Conservation (phyloP, 2,797 vertebrate genomes). For the Pipistrellus nathusii region DNA sequence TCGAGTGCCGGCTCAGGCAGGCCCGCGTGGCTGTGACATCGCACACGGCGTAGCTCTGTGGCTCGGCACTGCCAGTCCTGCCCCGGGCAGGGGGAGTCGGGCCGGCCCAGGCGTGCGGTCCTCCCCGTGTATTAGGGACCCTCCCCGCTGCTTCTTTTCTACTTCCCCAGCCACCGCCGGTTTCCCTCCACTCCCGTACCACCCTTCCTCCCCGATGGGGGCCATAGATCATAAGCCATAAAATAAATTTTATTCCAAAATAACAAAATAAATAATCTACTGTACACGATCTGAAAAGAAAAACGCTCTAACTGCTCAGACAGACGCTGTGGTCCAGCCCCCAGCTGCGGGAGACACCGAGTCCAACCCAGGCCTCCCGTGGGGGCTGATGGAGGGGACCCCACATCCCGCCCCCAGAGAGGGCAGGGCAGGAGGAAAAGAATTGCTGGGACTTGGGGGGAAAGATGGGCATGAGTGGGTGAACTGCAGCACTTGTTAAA, state of each 20-base stretch:
- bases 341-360: constrained; percentile 60
- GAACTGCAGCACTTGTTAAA: constrained; percentile 81
- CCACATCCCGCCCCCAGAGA: neutral
- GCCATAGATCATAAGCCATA: constrained; percentile 87
- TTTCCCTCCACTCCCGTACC: neutral
- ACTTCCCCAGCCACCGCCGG: neutral
- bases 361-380: constrained; percentile 66
- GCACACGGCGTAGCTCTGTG: neutral
- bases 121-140: neutral
- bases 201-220: neutral
- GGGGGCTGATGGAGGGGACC: constrained; percentile 49
- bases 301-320: constrained; percentile 88
- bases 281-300: constrained; percentile 92
- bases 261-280: constrained; percentile 99
- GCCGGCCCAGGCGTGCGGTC: neutral
- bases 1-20: neutral
- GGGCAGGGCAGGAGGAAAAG: constrained; percentile 50
- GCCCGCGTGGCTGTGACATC: neutral
- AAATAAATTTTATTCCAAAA: constrained; percentile 97
- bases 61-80: neutral
- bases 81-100: neutral
- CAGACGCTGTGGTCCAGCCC: constrained; percentile 79
- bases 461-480: neutral
- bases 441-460: constrained; percentile 1
- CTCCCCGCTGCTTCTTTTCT: neutral